Evolutionary conservation across 1,140 invertebrate genomes (phyloP).

Genomic region (Steinernema feltiae): DNA sequence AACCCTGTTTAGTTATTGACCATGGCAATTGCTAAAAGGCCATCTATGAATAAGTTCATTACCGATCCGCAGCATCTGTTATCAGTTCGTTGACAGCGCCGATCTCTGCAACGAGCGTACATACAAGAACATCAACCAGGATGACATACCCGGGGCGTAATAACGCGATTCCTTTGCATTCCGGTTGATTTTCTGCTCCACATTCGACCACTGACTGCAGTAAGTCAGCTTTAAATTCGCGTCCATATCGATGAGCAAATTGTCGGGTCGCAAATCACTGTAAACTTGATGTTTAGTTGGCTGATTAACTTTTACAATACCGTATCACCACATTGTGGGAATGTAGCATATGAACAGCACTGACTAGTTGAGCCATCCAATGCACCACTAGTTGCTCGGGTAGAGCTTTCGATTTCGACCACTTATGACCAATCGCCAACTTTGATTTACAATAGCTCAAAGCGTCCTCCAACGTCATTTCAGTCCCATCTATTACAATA

Average conservation of each 20-base stretch:
- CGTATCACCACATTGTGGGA: slow-evolving; percentile 23
- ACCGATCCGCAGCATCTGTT: background rate
- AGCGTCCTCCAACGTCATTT: background rate
- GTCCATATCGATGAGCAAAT: slow-evolving; percentile 26
- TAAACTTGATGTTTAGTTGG: background rate
- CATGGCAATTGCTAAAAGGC: too few species aligned
- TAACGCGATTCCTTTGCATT: background rate
- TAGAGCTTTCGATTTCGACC: slow-evolving; percentile 14
- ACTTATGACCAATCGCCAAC: background rate
- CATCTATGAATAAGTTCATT: too few species aligned
- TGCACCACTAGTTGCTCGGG: slow-evolving; percentile 24
- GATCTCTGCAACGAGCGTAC: too few species aligned
- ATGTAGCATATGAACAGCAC: slow-evolving; percentile 25
- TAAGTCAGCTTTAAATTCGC: slow-evolving; percentile 26
- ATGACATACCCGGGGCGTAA: background rate
- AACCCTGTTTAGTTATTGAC: too few species aligned
- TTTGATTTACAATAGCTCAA: background rate
- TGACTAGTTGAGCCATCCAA: slow-evolving; percentile 28
- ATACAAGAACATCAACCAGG: too few species aligned
- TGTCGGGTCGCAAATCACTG: slow-evolving; percentile 14
- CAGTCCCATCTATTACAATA: background rate
- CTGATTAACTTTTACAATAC: background rate
- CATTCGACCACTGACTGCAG: slow-evolving; percentile 17
- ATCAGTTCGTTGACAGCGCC: background rate
- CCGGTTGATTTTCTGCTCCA: background rate